Evolutionary conservation across 2,113 vertebrate species (phyloP).

Genomic region (Tympanuchus pallidicinctus): DNA sequence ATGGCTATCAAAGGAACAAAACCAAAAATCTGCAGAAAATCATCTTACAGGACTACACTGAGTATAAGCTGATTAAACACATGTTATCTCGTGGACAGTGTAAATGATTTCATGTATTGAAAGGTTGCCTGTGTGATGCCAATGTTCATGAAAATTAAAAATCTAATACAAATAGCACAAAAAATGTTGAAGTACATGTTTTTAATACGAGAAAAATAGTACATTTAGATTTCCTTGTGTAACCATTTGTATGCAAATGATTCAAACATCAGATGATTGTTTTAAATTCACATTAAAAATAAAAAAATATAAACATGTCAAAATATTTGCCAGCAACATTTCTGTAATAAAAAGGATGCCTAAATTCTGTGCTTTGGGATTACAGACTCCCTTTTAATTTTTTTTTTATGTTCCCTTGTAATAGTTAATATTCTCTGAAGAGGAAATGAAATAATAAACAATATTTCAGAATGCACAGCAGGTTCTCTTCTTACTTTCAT

Average conservation of each 20-base stretch:
- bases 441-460: not conserved
- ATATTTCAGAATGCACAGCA: slow-evolving; percentile 63
- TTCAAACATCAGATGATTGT: not conserved
- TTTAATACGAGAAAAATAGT: slow-evolving; percentile 43
- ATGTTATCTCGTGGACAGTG: not conserved
- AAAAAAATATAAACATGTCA: slow-evolving; percentile 45
- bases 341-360: not conserved
- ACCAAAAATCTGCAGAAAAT: not conserved
- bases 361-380: not conserved
- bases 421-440: not conserved
- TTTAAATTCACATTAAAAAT: slow-evolving; percentile 32
- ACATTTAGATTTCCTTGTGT: not conserved
- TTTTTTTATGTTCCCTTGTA: not conserved
- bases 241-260: slow-evolving; percentile 18
- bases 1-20: not conserved
- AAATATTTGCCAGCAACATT: not conserved
- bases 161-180: not conserved
- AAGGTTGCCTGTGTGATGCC: not conserved
- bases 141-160: not conserved
- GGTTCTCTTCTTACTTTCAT: slow-evolving; percentile 59
- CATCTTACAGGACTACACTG: not conserved
- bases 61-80: not conserved
- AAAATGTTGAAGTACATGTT: not conserved
- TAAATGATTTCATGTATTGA: not conserved
- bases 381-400: not conserved